Evolutionary conservation across 2,797 vertebrate genomes (phyloP).

Genomic region (Hippoglossus hippoglossus): DNA sequence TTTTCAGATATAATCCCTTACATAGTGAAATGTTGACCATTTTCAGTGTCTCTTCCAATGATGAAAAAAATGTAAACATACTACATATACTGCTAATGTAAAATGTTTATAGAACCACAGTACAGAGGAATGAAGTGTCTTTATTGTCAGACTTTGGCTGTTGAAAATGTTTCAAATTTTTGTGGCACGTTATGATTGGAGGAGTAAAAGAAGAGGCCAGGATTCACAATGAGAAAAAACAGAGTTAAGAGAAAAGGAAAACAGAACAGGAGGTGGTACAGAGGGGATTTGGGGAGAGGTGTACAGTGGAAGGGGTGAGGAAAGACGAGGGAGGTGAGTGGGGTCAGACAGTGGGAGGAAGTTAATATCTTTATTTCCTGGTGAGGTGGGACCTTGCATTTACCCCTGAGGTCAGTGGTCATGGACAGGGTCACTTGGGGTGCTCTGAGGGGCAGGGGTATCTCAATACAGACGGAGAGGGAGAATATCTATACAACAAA

Average conservation of each 20-base stretch:
- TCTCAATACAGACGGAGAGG: slow-evolving; percentile 64
- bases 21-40: neutral
- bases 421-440: slow-evolving; percentile 77
- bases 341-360: slow-evolving; percentile 79
- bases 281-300: slow-evolving; percentile 70
- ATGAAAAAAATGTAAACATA: no score
- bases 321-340: slow-evolving; percentile 70
- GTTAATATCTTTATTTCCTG: slow-evolving; percentile 86
- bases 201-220: neutral
- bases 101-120: no score
- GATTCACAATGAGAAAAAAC: slow-evolving; percentile 16
- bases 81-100: no score
- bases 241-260: slow-evolving; percentile 46
- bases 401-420: slow-evolving; percentile 83
- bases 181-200: slow-evolving; percentile 8
- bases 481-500: slow-evolving; percentile 67
- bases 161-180: neutral
- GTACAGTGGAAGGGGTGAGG: slow-evolving; percentile 53
- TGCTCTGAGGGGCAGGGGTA: slow-evolving; percentile 58
- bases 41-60: no score
- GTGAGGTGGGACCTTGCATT: slow-evolving; percentile 82
- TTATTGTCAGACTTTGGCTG: neutral
- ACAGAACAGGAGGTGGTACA: slow-evolving; percentile 52
- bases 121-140: no score
- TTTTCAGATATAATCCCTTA: no score